Evolutionary conservation across 2,797 vertebrate species (phyloP).

Genomic region (Xenentodon cancila): DNA sequence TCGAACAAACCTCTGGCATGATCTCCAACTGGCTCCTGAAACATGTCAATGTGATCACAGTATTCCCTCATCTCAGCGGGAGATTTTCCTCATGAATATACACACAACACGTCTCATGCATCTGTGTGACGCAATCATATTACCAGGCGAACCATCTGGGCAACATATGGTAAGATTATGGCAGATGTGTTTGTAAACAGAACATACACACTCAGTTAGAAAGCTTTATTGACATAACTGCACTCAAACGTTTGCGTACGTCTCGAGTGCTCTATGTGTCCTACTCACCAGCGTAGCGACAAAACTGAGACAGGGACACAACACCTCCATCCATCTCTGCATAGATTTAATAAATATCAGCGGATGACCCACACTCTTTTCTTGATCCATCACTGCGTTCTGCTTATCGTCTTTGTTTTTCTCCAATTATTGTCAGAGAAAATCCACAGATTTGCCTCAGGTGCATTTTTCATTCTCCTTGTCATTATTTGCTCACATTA

Average conservation of each 20-base stretch:
- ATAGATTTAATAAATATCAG: conserved; percentile 57
- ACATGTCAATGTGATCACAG: too few relatives aligned
- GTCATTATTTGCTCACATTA: conserved; percentile 83
- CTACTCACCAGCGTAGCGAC: conserved; percentile 29
- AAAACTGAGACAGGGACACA: conserved; percentile 10
- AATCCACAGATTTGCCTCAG: conserved; percentile 75
- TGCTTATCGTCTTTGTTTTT: conserved; percentile 66
- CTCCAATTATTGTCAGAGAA: conserved; percentile 66
- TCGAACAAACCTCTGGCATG: too few relatives aligned
- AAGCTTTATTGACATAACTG: conserved; percentile 19
- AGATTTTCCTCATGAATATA: too few relatives aligned
- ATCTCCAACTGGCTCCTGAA: too few relatives aligned
- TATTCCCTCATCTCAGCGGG: too few relatives aligned
- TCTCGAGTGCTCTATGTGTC: conserved; percentile 13
- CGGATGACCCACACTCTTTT: conserved; percentile 36
- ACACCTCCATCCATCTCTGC: conserved; percentile 53
- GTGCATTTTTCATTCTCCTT: conserved; percentile 73
- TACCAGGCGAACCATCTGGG: background rate
- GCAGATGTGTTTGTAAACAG: conserved; percentile 40
- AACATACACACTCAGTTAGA: conserved; percentile 21
- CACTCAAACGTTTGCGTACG: conserved; percentile 12
- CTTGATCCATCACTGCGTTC: conserved; percentile 47
- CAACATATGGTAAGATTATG: conserved; percentile 26
- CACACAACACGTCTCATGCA: too few relatives aligned
- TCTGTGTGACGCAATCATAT: too few relatives aligned